Percentiles rank a stretch among this genome's conserved stretches.
Conservation (phyloP, 2,797 vertebrate species). For the Nyctalus aviator region DNA sequence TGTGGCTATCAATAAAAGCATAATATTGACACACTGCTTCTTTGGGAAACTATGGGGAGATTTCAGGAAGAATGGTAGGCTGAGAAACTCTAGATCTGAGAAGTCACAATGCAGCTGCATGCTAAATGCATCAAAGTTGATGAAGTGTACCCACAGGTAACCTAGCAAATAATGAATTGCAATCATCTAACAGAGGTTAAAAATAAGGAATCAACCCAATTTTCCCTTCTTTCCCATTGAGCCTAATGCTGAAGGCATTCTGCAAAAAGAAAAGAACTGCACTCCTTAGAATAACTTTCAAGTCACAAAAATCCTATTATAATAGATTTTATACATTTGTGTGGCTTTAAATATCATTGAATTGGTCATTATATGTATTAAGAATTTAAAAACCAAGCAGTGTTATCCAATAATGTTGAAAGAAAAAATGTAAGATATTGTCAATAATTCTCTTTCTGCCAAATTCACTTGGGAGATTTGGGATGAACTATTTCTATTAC, state of each 20-base stretch:
- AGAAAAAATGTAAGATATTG: neutral
- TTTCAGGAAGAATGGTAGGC: neutral
- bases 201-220: constrained; percentile 64
- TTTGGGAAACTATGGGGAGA: constrained; percentile 22
- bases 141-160: constrained; percentile 57
- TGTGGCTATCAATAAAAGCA: constrained; percentile 59
- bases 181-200: constrained; percentile 54
- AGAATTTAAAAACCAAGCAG: neutral
- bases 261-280: constrained; percentile 12
- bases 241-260: neutral
- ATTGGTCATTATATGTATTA: neutral
- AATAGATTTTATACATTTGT: neutral
- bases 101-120: constrained; percentile 71
- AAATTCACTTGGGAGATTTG: constrained; percentile 16
- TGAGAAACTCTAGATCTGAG: constrained; percentile 61
- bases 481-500: neutral
- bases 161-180: constrained; percentile 60
- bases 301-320: constrained; percentile 3
- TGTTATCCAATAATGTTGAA: neutral
- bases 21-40: constrained; percentile 9
- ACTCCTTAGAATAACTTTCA: constrained; percentile 15
- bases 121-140: constrained; percentile 67
- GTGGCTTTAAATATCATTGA: neutral
- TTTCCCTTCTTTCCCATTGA: constrained; percentile 51
- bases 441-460: constrained; percentile 28